Conservation (phyloP, 2,888 invertebrate genomes). For the Scaptomyza tumidula region DNA sequence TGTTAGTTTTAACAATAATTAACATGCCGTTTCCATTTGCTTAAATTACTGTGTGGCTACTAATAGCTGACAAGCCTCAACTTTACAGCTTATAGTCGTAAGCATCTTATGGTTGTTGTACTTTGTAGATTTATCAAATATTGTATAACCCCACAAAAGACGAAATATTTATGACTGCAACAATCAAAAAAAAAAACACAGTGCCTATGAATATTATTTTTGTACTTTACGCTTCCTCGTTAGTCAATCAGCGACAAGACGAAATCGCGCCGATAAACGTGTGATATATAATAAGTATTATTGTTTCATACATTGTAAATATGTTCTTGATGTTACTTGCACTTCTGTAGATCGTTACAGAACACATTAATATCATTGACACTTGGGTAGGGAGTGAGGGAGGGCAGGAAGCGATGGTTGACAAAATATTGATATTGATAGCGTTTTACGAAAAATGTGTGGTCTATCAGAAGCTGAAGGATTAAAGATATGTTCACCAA, state of each 20-base stretch:
- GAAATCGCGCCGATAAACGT: conserved; percentile 34
- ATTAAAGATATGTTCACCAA: neutral
- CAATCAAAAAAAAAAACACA: neutral
- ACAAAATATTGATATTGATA: conserved; percentile 7
- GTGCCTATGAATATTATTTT: conserved; percentile 7
- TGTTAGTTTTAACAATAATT: conserved; percentile 57
- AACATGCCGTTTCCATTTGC: conserved; percentile 69
- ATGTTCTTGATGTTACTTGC: neutral
- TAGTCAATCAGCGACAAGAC: conserved; percentile 60
- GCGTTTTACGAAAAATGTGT: neutral
- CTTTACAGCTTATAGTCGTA: conserved; percentile 35
- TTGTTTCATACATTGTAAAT: neutral
- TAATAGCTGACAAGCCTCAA: conserved; percentile 49
- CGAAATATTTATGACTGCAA: conserved; percentile 63
- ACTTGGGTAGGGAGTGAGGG: conserved; percentile 22
- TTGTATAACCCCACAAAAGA: conserved; percentile 48
- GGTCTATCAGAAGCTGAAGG: neutral
- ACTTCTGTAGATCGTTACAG: neutral
- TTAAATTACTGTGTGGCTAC: conserved; percentile 37
- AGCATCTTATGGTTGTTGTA: conserved; percentile 31
- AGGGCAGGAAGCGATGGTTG: neutral
- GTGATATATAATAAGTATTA: conserved; percentile 5
- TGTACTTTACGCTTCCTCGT: conserved; percentile 43
- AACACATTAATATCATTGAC: conserved; percentile 61
- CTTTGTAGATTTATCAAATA: conserved; percentile 59